Conservation (phyloP, 2,797 vertebrate genomes). For the Otolemur crassicaudatus region DNA sequence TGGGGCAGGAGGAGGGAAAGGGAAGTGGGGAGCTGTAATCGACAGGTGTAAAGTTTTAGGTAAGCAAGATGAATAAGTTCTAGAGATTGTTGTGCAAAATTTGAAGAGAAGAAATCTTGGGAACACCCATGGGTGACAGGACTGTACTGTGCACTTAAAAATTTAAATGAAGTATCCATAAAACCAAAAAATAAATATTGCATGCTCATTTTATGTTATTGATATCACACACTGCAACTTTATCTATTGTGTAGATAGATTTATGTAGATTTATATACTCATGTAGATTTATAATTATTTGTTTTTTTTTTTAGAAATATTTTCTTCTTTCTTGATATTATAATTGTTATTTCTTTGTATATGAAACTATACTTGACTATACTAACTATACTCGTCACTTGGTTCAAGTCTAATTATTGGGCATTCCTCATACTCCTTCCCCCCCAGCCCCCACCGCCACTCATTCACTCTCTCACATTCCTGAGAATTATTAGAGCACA, state of each 20-base stretch:
- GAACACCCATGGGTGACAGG: background rate
- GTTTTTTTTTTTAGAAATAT: no score
- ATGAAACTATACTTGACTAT: background rate
- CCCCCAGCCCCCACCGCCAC: background rate
- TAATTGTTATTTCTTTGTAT: background rate
- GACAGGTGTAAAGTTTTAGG: background rate
- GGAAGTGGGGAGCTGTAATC: background rate
- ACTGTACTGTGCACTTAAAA: background rate
- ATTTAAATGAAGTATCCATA: background rate
- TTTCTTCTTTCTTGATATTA: no score
- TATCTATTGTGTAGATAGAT: background rate
- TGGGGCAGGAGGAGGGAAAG: fast-evolving
- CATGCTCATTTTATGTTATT: background rate
- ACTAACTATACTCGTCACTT: background rate
- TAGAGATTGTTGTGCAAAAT: background rate
- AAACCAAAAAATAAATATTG: background rate
- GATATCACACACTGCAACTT: background rate
- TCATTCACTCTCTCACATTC: background rate
- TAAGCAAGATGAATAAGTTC: background rate
- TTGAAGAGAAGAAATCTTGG: no score
- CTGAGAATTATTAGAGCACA: background rate
- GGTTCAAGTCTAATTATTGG: background rate
- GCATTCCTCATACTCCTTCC: background rate
- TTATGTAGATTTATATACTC: no score
- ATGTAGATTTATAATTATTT: background rate